Conservation (phyloP, 2,888 invertebrate genomes). For the Cancer borealis region DNA sequence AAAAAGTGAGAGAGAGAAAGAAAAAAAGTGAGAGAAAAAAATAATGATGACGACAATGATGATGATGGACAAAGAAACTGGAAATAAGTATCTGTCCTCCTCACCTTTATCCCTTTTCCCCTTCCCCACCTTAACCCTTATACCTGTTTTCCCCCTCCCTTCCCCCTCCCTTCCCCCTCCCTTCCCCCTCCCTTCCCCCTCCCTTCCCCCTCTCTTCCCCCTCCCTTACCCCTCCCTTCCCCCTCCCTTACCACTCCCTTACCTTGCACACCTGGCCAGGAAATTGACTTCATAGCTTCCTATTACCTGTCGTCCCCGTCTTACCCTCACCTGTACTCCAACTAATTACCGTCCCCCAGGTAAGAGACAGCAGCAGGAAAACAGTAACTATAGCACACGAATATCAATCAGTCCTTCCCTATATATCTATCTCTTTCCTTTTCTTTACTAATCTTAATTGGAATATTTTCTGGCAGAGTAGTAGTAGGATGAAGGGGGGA, state of each 20-base stretch:
- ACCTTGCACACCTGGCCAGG: constrained; percentile 35
- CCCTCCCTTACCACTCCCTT: background rate
- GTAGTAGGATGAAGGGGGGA: background rate
- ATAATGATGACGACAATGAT: background rate
- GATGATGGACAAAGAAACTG: background rate
- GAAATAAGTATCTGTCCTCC: background rate
- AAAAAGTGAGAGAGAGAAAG: constrained; percentile 46
- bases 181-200: background rate
- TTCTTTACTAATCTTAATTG: background rate
- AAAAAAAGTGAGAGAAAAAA: constrained; percentile 42
- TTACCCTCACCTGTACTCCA: background rate
- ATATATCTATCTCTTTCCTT: background rate
- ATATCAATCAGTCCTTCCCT: background rate
- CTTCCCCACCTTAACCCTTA: background rate
- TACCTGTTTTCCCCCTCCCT: background rate
- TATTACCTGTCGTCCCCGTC: background rate
- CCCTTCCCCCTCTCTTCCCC: background rate
- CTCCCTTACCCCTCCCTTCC: background rate
- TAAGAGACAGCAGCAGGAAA: background rate
- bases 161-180: background rate
- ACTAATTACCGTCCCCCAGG: background rate
- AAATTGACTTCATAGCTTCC: constrained; percentile 29
- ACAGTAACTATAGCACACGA: background rate
- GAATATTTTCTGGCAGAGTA: background rate
- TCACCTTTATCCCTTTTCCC: constrained; percentile 1